Conservation (phyloP, 2,797 vertebrate genomes). For the Epinephelus awoara region DNA sequence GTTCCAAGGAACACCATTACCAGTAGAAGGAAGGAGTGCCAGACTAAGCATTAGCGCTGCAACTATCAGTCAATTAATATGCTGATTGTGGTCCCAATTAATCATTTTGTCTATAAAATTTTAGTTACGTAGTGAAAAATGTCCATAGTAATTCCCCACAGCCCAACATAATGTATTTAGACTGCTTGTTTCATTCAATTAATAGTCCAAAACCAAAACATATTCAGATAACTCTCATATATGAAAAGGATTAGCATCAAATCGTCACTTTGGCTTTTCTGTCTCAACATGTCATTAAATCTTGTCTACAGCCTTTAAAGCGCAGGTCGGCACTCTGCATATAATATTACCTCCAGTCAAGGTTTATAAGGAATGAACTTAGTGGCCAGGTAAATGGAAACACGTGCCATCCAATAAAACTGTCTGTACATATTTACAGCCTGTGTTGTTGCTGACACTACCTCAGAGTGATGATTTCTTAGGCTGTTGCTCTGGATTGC, state of each 20-base stretch:
- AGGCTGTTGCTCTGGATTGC: neutral
- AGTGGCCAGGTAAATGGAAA: neutral
- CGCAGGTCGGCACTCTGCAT: constrained; percentile 1
- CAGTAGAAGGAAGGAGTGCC: neutral
- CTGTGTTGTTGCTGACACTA: neutral
- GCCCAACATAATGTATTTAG: neutral
- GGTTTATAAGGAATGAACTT: constrained; percentile 20
- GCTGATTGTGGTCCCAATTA: neutral
- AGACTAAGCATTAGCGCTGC: no score
- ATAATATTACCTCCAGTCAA: constrained; percentile 4
- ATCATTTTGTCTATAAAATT: neutral
- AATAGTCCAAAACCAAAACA: neutral
- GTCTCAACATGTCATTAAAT: neutral
- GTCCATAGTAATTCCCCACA: neutral
- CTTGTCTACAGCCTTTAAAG: neutral
- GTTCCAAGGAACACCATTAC: constrained; percentile 7
- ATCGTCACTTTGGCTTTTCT: neutral
- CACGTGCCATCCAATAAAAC: constrained; percentile 14
- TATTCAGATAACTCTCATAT: neutral
- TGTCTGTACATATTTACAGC: constrained; percentile 11
- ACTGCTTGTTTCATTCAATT: neutral
- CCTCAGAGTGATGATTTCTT: neutral
- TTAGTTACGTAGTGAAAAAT: neutral
- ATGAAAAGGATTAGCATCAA: neutral
- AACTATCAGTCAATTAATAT: neutral